Evolutionary conservation across 2,113 vertebrate species (phyloP).

Genomic region (Macroglossus sobrinus): DNA sequence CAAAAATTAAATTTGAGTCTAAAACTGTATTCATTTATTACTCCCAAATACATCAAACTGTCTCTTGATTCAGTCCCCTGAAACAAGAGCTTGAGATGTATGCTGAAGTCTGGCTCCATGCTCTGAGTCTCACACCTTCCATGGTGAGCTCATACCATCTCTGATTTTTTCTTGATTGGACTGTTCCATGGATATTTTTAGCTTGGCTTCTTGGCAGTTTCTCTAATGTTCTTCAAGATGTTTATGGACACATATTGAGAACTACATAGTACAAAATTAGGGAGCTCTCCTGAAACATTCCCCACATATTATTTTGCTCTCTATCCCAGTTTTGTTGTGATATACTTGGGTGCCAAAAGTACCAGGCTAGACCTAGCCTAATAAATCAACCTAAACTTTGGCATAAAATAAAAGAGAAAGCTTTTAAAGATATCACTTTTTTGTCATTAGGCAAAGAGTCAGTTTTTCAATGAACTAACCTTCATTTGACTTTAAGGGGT

Average conservation of each 20-base stretch:
- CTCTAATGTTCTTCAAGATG: conserved; percentile 50
- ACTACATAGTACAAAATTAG: background rate
- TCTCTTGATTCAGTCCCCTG: background rate
- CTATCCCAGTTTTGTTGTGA: background rate
- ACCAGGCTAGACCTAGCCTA: background rate
- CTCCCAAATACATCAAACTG: background rate
- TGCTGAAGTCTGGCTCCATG: background rate
- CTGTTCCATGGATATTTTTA: conserved; percentile 56
- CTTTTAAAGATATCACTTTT: conserved; percentile 58
- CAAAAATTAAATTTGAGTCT: background rate
- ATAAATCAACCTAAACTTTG: conserved; percentile 54
- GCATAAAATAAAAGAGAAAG: conserved; percentile 47
- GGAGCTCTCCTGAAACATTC: background rate
- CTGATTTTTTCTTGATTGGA: background rate
- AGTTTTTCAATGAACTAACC: conserved; percentile 24
- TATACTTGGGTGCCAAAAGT: background rate
- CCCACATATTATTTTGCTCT: background rate
- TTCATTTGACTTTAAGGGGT: conserved; percentile 45
- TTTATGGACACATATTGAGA: background rate
- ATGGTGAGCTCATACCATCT: background rate
- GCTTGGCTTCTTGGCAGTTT: conserved; percentile 44
- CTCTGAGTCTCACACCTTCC: conserved; percentile 16
- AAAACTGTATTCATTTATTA: background rate
- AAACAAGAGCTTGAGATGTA: background rate
- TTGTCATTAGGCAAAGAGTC: conserved; percentile 50